Evolutionary conservation across 2,797 vertebrate genomes (phyloP), one percentile per base, ranked within the genome.

Genomic region (Thalassophryne amazonica): DNA sequence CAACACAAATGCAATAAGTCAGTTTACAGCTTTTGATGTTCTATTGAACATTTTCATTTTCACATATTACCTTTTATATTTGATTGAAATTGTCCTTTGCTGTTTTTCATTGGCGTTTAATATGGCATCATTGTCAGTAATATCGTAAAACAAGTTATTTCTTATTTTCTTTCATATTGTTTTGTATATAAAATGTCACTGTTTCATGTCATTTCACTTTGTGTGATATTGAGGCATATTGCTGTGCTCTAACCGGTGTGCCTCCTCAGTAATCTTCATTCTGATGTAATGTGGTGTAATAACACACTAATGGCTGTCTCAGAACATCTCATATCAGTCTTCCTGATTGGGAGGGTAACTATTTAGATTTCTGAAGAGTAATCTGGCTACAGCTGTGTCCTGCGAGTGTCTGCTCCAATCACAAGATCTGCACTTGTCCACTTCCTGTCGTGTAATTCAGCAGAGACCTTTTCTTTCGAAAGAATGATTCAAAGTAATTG

Each of bases 271-370:
- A 43, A 56, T 56, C 35, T 33, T 45, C 31, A 33, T 45, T 68
- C 50, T 81, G 72, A 82, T 80, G 76, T 43, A 77, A 73, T 62
- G 50, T 51, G 46, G 29, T 55, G 50, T 63, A 67, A 73, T 77
- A 60, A n/a, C 47, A 78, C 46, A 53, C 48, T 55, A 18, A 57
- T 64, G 45, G 40, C 55, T 47, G 51, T 51, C 67, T 51, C 53
- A 21, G n/a, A 31, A 36, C 47, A 40, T 27, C 31, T 24, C 14
- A 25, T 50, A 64, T 66, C 45, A 62, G 59, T 63, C 67, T 69
- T 69, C 67, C 46, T 63, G 39, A 79, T 64, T 54, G 24, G 30
- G 52, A 49, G 33, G 36, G 60, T 45, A 57, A 53, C 68, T 69
- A 60, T 75, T 81, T 71, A 40, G 16, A 56, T 64, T 75, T 67